These are phyloP conservation scores for Egretta garzetta DNA, from an alignment of 2,113 vertebrate species.

Conservation along the genomic window DNA sequence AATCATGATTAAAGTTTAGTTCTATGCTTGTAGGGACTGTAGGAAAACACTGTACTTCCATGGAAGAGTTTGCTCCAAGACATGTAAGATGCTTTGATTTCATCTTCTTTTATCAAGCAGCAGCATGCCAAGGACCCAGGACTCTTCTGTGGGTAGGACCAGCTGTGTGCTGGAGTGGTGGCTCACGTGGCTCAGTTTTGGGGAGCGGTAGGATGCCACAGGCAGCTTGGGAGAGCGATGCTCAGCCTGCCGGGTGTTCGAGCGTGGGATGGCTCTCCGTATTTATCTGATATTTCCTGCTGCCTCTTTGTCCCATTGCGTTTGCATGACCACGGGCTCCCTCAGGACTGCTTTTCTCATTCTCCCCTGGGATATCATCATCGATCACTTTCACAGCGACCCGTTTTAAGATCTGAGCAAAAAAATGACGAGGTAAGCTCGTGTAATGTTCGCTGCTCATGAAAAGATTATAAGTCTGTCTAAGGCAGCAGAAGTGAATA, in stretches of 20 bases:
- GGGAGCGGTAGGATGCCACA: not conserved
- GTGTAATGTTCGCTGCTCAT: not conserved
- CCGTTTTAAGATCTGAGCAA: not conserved
- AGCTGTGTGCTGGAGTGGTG: not conserved
- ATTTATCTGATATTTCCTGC: constrained; percentile 26
- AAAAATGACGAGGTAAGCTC: not conserved
- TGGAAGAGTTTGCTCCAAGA: not conserved
- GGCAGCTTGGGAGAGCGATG: rapidly evolving
- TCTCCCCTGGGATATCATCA: not conserved
- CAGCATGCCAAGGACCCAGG: rapidly evolving
- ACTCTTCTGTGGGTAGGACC: not conserved
- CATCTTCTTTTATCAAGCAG: not conserved
- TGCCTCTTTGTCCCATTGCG: not conserved
- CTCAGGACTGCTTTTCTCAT: not conserved
- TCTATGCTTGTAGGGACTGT: not conserved
- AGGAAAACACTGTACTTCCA: not conserved
- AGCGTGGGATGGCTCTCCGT: not conserved
- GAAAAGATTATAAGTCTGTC: not conserved
- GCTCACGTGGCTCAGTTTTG: not conserved
- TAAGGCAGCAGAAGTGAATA: not conserved
- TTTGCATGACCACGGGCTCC: not conserved
- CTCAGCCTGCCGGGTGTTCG: not conserved
- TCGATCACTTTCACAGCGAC: not conserved
- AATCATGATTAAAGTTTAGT: not conserved
- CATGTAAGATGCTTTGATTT: not conserved